These are phyloP conservation scores for Orycteropus afer DNA, from an alignment of 2,113 vertebrate species.

Conservation along the genomic window DNA sequence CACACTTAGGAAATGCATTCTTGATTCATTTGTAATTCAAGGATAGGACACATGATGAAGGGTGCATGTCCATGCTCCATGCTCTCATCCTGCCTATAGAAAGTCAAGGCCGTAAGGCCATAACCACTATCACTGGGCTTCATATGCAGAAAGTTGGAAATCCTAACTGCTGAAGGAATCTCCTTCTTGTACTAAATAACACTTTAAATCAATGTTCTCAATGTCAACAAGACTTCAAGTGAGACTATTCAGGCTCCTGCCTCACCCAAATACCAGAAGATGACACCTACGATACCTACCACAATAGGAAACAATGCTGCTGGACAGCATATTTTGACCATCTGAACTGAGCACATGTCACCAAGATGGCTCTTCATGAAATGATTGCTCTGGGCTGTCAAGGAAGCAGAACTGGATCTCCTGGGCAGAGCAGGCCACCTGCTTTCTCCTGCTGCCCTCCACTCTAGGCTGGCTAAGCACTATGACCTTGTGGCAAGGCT, in stretches of 20 bases:
- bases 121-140: slow-evolving; percentile 67
- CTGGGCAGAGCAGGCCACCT: neutral
- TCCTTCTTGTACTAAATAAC: slow-evolving; percentile 64
- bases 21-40: slow-evolving; percentile 59
- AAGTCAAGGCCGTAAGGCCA: slow-evolving; percentile 34
- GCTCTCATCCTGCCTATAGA: slow-evolving; percentile 46
- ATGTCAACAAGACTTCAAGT: slow-evolving; percentile 66
- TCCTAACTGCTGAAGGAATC: slow-evolving; percentile 71
- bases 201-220: slow-evolving; percentile 66
- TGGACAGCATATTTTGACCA: slow-evolving; percentile 29
- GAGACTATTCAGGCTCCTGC: slow-evolving; percentile 37
- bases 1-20: slow-evolving; percentile 29
- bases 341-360: neutral
- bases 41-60: slow-evolving; percentile 57
- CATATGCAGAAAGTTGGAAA: slow-evolving; percentile 56
- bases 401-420: neutral
- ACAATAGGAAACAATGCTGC: neutral
- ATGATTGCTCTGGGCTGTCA: neutral
- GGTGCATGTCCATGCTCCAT: neutral
- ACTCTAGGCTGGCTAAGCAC: neutral
- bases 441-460: neutral
- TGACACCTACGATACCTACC: slow-evolving; percentile 56
- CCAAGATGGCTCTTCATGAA: neutral
- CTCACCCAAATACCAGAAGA: slow-evolving; percentile 66
- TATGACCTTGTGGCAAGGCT: neutral